A percentile compares a stretch with the other conserved stretches of the same genome.
Evolutionary conservation across 2,113 vertebrate species (phyloP).

Genomic region (Gila orcuttii): DNA sequence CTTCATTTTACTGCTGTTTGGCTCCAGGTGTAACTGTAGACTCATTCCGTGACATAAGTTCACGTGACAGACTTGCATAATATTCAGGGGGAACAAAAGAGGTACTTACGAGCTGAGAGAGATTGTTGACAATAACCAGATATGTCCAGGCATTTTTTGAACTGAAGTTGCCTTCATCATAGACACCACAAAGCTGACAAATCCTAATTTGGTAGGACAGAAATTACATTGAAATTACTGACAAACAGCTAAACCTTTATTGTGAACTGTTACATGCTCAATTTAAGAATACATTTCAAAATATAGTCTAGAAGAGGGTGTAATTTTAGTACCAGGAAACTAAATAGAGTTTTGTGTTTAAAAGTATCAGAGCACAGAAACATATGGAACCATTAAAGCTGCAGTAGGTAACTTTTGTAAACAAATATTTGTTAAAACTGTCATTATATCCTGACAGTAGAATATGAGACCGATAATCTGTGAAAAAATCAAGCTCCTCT

Average conservation of each 20-base stretch:
- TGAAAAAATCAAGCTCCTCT: too few species aligned
- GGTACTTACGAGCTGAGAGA: constrained; percentile 91
- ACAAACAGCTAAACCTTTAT: background rate
- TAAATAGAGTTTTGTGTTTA: background rate
- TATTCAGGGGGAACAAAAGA: background rate
- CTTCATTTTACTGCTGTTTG: background rate
- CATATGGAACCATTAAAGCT: background rate
- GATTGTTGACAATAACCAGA: constrained; percentile 95
- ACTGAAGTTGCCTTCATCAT: constrained; percentile 96
- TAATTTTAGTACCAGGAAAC: background rate
- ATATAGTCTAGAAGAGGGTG: background rate
- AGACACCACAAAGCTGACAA: constrained; percentile 88
- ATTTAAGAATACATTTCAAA: background rate
- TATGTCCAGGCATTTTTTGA: constrained; percentile 98
- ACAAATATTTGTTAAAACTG: too few species aligned
- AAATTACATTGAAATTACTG: background rate
- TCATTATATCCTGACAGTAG: too few species aligned
- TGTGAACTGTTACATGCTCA: background rate
- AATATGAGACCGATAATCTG: too few species aligned
- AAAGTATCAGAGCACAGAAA: background rate
- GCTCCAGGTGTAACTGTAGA: background rate
- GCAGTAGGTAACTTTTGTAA: too few species aligned
- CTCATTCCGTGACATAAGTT: background rate
- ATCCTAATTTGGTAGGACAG: constrained; percentile 62
- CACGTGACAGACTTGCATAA: background rate